Evolutionary conservation across 2,797 vertebrate species (phyloP).

Genomic region (Epinephelus coioides): DNA sequence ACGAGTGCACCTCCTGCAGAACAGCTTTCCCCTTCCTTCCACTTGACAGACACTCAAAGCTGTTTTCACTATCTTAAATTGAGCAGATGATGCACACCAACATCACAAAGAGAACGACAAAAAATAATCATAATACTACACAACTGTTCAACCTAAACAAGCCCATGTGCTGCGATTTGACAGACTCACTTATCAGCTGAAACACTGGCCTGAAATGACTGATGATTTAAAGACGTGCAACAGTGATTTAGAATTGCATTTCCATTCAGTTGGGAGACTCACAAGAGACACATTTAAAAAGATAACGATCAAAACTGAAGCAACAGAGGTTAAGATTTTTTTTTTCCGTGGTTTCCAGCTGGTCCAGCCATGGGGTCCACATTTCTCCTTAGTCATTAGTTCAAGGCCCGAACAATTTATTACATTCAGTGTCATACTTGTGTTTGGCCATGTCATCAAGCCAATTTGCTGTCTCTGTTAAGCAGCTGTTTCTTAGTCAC

Average conservation of each 20-base stretch:
- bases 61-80: neutral
- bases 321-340: neutral
- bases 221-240: neutral
- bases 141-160: neutral
- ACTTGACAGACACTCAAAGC: neutral
- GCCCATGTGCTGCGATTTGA: neutral
- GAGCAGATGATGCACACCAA: neutral
- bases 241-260: neutral
- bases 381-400: too few relatives aligned
- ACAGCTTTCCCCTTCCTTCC: neutral
- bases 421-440: too few relatives aligned
- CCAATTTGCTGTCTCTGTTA: too few relatives aligned
- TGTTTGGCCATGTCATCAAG: too few relatives aligned
- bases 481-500: too few relatives aligned
- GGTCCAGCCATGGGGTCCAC: too few relatives aligned
- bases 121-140: neutral
- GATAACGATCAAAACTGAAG: neutral
- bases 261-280: neutral
- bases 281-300: neutral
- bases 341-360: neutral
- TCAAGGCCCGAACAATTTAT: too few relatives aligned
- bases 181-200: constrained; percentile 3
- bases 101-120: neutral
- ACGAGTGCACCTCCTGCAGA: constrained; percentile 5
- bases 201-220: neutral